Evolutionary conservation across 2,888 invertebrate genomes (phyloP), one percentile per base, ranked within the genome.

Genomic region (Sclerodermus sp.): DNA sequence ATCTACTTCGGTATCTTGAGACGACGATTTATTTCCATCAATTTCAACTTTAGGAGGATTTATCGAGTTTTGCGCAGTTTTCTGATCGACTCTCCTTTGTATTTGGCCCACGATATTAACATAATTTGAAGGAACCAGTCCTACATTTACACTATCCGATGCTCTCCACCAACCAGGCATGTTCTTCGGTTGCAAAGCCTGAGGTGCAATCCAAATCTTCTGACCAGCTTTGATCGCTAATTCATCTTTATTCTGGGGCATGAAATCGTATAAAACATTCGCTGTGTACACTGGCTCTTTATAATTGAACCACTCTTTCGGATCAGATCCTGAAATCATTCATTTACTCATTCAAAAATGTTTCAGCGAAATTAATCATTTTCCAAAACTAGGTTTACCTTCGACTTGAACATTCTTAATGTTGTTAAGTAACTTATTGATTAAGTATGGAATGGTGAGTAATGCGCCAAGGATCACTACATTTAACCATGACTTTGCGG

Each of bases 401-500:
- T 70, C 64, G 13, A 59, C 30, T 44, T 49, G 58, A 23, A 52
- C 45, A 48, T 64, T 61, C 29, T 59, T 64, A 15, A 67, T 60
- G 45, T 58, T 73, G 32, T 37, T 68, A 4, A 71, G 49, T 47
- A 78, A 62, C 61, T 70, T 75, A 45, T 74, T 72, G 41, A 78
- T 68, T 47, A 98, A 82, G 81, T 94, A 97, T 0, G 98, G 97
- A 9, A 93, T 94, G 0, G 93, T 91, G 45, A 95, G 84, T 41
- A 96, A 87, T 47, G 96, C 86, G 2, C 90, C 90, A 67, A 96
- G 84, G 81, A 97, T 96, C 65, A 95, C 83, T 2, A 96, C 74
- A 10, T 96, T 88, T 0, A 96, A 93, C 96, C 96, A 96, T 43
- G 84, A 84, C 4, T 12, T 12, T 2, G 90, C 87, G 1, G 83